These are phyloP conservation scores for Daphoenositta chrysoptera DNA, from an alignment of 2,113 vertebrate species.

Conservation along the genomic window DNA sequence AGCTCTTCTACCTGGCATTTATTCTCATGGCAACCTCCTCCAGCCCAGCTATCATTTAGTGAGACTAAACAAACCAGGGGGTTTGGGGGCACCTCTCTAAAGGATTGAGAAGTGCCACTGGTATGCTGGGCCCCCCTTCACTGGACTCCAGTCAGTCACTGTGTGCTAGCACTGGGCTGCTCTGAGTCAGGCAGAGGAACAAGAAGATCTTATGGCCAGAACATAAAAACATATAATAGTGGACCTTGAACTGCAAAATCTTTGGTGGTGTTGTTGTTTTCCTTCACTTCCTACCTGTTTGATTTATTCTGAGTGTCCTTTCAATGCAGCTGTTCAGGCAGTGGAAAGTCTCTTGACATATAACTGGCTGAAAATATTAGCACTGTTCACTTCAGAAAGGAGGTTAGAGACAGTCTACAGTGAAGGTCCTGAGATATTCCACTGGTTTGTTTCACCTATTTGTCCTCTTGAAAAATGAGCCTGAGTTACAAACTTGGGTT, in stretches of 20 bases:
- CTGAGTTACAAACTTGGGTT: not conserved
- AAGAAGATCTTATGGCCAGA: not conserved
- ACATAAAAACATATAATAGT: not conserved
- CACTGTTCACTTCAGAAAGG: not conserved
- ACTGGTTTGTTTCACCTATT: not conserved
- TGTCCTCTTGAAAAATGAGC: not conserved
- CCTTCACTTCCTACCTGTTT: not conserved
- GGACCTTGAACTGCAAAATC: not conserved
- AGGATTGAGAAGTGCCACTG: not conserved
- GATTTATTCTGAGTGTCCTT: not conserved
- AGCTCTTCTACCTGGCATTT: constrained; percentile 28
- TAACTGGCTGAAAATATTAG: not conserved
- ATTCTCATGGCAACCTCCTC: not conserved
- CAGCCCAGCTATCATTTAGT: not conserved
- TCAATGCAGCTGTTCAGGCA: not conserved
- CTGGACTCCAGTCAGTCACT: not conserved
- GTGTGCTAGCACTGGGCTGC: not conserved
- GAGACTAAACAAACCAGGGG: not conserved
- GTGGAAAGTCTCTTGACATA: not conserved
- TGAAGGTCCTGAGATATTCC: not conserved
- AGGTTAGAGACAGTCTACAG: not conserved
- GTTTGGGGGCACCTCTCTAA: not conserved
- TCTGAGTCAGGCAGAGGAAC: not conserved
- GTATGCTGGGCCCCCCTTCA: not conserved
- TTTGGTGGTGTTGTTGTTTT: not conserved